These are phyloP conservation scores for Thamnophis elegans DNA, from an alignment of 2,797 vertebrate genomes.

Conservation along the genomic window DNA sequence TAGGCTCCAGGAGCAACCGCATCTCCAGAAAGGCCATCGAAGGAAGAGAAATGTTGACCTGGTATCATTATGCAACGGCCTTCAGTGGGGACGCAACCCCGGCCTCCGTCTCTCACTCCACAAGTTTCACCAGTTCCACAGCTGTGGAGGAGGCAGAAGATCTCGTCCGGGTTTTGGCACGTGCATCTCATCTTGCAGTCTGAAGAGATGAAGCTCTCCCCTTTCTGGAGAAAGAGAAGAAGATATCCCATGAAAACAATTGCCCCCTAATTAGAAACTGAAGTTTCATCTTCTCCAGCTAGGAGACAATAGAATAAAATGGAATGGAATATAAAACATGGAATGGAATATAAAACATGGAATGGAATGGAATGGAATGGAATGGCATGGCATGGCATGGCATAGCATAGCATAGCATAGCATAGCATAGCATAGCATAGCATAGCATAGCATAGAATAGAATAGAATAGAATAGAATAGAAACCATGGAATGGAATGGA, in stretches of 20 bases:
- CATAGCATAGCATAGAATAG: too few relatives aligned
- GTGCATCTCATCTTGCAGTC: conserved; percentile 69
- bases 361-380: too few relatives aligned
- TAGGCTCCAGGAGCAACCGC: conserved; percentile 62
- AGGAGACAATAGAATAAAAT: too few relatives aligned
- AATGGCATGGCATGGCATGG: too few relatives aligned
- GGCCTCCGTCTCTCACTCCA: conserved; percentile 56
- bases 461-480: too few relatives aligned
- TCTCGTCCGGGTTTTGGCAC: conserved; percentile 63
- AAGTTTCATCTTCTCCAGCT: not conserved
- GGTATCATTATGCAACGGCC: conserved; percentile 66
- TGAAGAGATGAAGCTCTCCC: conserved; percentile 9
- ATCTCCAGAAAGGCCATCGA: conserved; percentile 68
- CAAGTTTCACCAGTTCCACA: conserved; percentile 67
- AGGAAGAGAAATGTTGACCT: conserved; percentile 65
- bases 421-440: too few relatives aligned
- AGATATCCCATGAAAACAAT: not conserved
- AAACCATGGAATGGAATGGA: too few relatives aligned
- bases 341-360: too few relatives aligned
- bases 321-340: too few relatives aligned
- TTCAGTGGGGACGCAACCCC: conserved; percentile 62
- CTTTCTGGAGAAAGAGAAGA: not conserved
- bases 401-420: too few relatives aligned
- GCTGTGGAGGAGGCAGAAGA: conserved; percentile 60
- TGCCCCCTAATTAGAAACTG: not conserved